Conservation (phyloP, 2,888 invertebrate genomes). For the Rhamnusium bicolor region DNA sequence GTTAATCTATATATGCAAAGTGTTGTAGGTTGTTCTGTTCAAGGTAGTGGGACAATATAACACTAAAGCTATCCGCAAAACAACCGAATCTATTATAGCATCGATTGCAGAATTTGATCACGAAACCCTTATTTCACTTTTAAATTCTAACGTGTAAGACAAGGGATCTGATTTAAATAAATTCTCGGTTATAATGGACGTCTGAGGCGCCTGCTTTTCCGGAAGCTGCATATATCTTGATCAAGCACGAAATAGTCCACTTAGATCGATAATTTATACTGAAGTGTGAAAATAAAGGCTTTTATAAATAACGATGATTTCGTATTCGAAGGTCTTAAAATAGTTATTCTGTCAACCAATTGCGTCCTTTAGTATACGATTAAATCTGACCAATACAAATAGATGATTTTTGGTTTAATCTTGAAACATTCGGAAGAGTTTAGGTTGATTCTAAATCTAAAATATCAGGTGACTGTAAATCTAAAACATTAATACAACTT, state of each 20-base stretch:
- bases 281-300: conserved; percentile 29
- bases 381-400: too few relatives aligned
- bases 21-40: not conserved
- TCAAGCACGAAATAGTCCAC: conserved; percentile 54
- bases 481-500: too few relatives aligned
- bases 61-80: conserved; percentile 5
- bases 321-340: conserved; percentile 7
- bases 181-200: conserved; percentile 48
- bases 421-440: too few relatives aligned
- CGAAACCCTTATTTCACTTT: conserved; percentile 39
- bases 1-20: not conserved
- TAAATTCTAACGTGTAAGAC: conserved; percentile 31
- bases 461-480: too few relatives aligned
- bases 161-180: conserved; percentile 55
- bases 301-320: conserved; percentile 29
- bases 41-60: not conserved
- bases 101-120: conserved; percentile 14
- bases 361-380: not conserved
- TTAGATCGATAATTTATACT: conserved; percentile 38
- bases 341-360: not conserved
- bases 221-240: conserved; percentile 61
- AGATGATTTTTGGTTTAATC: too few relatives aligned
- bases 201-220: conserved; percentile 49
- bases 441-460: too few relatives aligned
- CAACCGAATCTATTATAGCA: conserved; percentile 1